phyloP scores from a whole-genome alignment of 2,113 vertebrate genomes.

The Ctenodactylus gundi region DNA sequence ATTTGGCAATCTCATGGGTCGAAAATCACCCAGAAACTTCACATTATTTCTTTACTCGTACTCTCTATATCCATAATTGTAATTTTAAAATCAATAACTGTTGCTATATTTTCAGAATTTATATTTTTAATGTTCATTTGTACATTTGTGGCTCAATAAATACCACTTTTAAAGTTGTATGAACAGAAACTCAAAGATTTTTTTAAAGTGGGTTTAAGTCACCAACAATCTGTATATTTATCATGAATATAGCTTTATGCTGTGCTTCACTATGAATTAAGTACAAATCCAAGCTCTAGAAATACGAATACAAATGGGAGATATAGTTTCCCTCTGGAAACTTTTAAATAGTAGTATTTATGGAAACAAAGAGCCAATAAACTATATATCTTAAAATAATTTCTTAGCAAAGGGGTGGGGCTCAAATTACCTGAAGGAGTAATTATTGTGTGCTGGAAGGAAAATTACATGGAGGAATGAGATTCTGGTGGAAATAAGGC shows the following conservation, averaged over 20 bases:
- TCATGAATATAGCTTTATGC: neutral
- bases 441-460: neutral
- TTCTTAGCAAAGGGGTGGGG: neutral
- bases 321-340: neutral
- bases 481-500: neutral
- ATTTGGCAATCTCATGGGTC: neutral
- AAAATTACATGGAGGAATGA: neutral
- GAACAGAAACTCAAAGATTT: neutral
- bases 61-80: neutral
- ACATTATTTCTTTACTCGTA: neutral
- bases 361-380: neutral
- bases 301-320: neutral
- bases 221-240: neutral
- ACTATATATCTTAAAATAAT: neutral
- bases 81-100: neutral
- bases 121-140: neutral
- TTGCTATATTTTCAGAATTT: neutral
- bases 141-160: neutral
- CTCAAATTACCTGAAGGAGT: neutral
- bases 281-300: neutral
- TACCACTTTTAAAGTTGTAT: neutral
- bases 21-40: neutral
- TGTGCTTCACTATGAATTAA: neutral
- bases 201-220: neutral
- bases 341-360: neutral